phyloP scores from a whole-genome alignment of 2,113 vertebrate species.

The Barnardius zonarius region DNA sequence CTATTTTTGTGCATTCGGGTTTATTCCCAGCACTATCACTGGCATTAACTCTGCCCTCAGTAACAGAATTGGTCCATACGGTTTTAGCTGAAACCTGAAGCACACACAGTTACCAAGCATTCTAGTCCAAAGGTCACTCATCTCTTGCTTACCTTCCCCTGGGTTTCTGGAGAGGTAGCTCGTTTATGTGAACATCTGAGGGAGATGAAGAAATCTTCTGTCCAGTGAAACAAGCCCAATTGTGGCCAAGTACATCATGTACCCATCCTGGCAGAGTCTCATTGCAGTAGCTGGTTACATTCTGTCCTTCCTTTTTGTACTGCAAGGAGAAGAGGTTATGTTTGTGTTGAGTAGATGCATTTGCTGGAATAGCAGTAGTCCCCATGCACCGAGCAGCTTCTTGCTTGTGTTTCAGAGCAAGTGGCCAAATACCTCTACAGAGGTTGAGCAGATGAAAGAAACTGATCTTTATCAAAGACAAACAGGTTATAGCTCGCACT shows the following conservation, averaged over 20 bases:
- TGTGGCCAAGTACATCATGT: constrained; percentile 89
- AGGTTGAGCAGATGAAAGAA: neutral
- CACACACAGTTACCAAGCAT: neutral
- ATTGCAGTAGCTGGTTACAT: constrained; percentile 89
- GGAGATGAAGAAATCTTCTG: constrained; percentile 72
- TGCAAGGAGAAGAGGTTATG: constrained; percentile 44
- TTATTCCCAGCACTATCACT: neutral
- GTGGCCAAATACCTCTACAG: neutral
- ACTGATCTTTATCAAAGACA: neutral
- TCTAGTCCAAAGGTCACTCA: neutral
- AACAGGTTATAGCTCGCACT: neutral
- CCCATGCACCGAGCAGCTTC: neutral
- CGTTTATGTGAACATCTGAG: neutral
- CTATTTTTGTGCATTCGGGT: neutral
- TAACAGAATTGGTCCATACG: neutral
- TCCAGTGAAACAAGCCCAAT: constrained; percentile 93
- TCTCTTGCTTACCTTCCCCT: constrained; percentile 22
- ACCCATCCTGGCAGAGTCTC: constrained; percentile 93
- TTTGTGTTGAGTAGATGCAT: neutral
- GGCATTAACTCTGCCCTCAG: neutral
- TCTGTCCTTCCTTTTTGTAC: constrained; percentile 80
- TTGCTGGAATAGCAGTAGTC: neutral
- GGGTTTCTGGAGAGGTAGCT: neutral
- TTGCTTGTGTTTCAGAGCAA: neutral
- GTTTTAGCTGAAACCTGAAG: neutral